Evolutionary conservation across 2,113 vertebrate species (phyloP), one percentile per base, ranked within the genome.

Genomic region (Galbula dea): DNA sequence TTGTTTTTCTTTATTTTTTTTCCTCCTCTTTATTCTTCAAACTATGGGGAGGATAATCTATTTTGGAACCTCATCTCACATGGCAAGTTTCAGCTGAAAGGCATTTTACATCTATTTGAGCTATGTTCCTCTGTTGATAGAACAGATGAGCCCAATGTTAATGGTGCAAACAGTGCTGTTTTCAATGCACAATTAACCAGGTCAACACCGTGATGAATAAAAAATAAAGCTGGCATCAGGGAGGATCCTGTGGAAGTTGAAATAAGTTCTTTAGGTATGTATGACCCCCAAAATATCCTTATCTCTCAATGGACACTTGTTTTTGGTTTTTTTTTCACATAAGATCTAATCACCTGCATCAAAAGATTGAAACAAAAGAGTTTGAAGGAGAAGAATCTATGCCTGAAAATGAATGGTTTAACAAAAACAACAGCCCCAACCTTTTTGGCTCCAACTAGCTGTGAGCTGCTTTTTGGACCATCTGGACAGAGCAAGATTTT

Each of bases 141-240:
- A 93, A 93, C 63, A 94, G 89, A 93, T 67, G 57, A 95, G 74
- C 77, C 85, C 89, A 94, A 89, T 69, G 79, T 90, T 90, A 95
- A 83, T 91, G 91, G 86, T 90, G 82, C 86, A 90, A 96, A 83
- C 4, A 27, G 55, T 77, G 82, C 76, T 85, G 76, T 80, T 86
- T 89, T 92, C 73, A 88, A 93, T 95, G 94, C 88, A 85, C 95
- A 93, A 96, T 96, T 96, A 95, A 90, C 85, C 84, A 96, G 76
- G 83, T 94, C 95, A 94, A 93, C 79, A 90, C 94, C 34, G 61
- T 94, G 85, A 93, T 96, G 89, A 97, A 97, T 95, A 92, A 96
- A 96, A 95, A 89, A 95, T 93, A 91, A 95, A 95, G 69, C 63
- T 90, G 80, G 54, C 73, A 83, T 68, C 54, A 63, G 68, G 30